Base-by-base conservation (phyloP, 2,888 invertebrate genomes). In the Leptopterna dolabrata region DNA sequence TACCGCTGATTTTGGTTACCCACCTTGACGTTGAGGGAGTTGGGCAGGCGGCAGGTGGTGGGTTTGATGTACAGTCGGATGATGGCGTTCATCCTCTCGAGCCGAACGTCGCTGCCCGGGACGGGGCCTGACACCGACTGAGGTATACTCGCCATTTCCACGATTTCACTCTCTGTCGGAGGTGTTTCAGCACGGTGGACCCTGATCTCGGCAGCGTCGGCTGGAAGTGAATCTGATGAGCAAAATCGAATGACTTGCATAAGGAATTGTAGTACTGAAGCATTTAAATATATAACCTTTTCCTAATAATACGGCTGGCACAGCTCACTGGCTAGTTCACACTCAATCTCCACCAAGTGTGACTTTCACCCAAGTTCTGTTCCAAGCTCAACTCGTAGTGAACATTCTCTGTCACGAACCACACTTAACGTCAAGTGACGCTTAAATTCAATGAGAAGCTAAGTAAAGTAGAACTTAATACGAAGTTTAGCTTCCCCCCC, bases 11-110 rank as follows among this genome's bases (percentile, higher is more conserved):
- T 36, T 36, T 36, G 7, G 36, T 36, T 2, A 87, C 89, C 90
- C 91, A 95, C 95, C 93, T 94, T 93, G 47, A 93, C 92, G 89
- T 94, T 95, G 47, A 95, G 93, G 16, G 94, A 93, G 90, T 95
- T 94, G 89, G 93, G 93, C 89, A 94, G 92, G 91, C 93, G 94
- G 0, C 94, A 93, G n/a, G 93, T 92, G 41, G 93, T 93, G 36
- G 94, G 93, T 45, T 93, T 93, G 76, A 95, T 92, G 88, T 94
- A 93, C 88, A 95, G 91, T 91, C 95, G 95, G 16, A 87, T 78
- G 51, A 81, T 55, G 3, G 87, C 76, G 51, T 87, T 78, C 41
- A 73, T 36, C 29, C 87, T 19, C 30, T 87, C 87, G 29, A 87
- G 82, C 47, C 87, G 71, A 19, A 87, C 87, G 36, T 87, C 87